Evolutionary conservation across 2,113 vertebrate genomes (phyloP), one percentile per base, ranked within the genome.

Genomic region (Hydrolagus affinis): DNA sequence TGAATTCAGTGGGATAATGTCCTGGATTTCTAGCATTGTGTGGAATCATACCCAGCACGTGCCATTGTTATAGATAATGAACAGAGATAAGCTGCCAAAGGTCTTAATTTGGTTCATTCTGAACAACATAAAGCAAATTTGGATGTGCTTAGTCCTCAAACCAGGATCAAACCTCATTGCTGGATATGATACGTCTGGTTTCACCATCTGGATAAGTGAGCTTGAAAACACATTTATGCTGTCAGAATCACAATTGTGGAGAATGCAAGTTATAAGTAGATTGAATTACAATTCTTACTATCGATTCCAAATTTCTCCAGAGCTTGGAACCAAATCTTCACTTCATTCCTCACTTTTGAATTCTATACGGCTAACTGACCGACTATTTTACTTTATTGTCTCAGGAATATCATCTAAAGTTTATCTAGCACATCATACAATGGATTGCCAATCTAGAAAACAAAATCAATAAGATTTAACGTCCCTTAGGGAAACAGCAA

Each of bases 71-170:
- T 83, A 19, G 66, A 83, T 17, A 83, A 83, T 83, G 77, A 83
- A 30, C 66, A 30, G 28, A 83, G 66, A 25, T 28, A 62, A 83
- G 78, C 66, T 83, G 78, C 60, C 78, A 68, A 83, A 83, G 60
- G 62, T 83, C 66, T 83, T 83, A 62, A 83, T 83, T 83, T 66
- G 32, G 66, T 62, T 83, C 78, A 83, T 83, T 83, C 66, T 83
- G 78, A 83, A 30, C 25, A 83, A 64, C 44, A 83, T 25, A 83
- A 83, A 62, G 62, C 32, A 83, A 66, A 68, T 83, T 30, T 83
- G 78, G 78, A 83, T 56, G 62, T 68, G 59, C 17, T 66, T 17
- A 66, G 15, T 83, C 66, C 78, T 68, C 28, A 66, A 62, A 83
- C 78, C 59, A 60, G 66, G 17, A 66, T 83, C 25, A 66, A 64